Evolutionary conservation across 2,888 invertebrate species (phyloP).

Genomic region (Dryocosmus kuriphilus): DNA sequence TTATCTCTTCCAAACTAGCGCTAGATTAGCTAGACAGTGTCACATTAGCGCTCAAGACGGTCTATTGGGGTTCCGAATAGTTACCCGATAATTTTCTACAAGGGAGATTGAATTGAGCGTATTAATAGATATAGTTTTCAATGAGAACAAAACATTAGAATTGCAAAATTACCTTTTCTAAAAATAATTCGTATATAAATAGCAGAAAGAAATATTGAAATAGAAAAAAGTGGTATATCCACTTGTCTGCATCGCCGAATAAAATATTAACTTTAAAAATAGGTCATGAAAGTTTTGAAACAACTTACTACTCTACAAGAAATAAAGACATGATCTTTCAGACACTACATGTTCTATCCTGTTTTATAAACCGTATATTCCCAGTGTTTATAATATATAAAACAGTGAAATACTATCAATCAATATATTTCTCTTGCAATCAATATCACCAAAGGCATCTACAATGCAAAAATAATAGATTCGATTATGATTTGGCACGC

Average conservation of each 20-base stretch:
- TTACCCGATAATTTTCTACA: too few relatives aligned
- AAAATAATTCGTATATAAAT: background rate
- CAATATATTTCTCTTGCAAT: background rate
- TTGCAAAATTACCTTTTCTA: too few relatives aligned
- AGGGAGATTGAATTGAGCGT: too few relatives aligned
- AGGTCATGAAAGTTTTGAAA: background rate
- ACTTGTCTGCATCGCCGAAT: too few relatives aligned
- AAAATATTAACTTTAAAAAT: background rate
- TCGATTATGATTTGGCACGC: background rate
- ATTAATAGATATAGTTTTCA: too few relatives aligned
- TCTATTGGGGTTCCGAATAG: too few relatives aligned
- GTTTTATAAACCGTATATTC: background rate
- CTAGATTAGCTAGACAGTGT: too few relatives aligned
- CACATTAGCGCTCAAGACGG: too few relatives aligned
- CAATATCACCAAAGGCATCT: background rate
- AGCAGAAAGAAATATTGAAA: too few relatives aligned
- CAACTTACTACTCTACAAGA: background rate
- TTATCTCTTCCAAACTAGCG: too few relatives aligned
- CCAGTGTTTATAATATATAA: background rate
- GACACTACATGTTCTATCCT: background rate
- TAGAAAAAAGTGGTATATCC: background rate
- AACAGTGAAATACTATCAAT: background rate
- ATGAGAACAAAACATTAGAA: too few relatives aligned
- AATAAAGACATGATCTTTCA: background rate
- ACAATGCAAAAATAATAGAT: slow-evolving; percentile 2